These are phyloP conservation scores for Synanthedon formicaeformis DNA, from an alignment of 2,888 invertebrate genomes.

Conservation along the genomic window DNA sequence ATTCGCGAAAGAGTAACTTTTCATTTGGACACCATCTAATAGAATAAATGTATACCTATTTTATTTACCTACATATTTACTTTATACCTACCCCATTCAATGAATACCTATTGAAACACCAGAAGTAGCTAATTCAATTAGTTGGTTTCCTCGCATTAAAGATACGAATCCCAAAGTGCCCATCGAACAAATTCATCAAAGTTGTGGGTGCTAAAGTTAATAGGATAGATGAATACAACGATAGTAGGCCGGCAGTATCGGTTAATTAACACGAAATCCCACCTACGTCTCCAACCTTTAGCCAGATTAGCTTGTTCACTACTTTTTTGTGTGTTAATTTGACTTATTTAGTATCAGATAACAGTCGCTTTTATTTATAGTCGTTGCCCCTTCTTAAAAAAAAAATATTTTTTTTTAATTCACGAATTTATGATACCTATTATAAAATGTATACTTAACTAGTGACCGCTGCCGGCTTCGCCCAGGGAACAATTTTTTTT, in stretches of 20 bases:
- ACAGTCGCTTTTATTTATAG: background rate
- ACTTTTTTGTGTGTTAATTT: background rate
- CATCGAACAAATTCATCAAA: background rate
- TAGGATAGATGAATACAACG: constrained; percentile 27
- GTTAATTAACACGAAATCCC: constrained; percentile 19
- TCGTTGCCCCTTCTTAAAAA: background rate
- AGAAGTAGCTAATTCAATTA: no score
- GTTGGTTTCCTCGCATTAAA: no score
- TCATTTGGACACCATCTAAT: no score
- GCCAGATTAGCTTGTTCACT: background rate
- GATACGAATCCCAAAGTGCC: background rate
- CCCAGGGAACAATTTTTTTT: no score
- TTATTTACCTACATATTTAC: no score
- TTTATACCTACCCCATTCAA: no score
- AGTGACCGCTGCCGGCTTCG: no score
- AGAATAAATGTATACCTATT: no score
- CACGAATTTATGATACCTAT: no score
- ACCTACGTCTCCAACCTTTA: background rate
- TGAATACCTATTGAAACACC: no score
- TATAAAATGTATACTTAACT: no score
- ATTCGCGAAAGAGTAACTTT: no score
- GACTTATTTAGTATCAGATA: background rate
- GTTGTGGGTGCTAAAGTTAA: constrained; percentile 12
- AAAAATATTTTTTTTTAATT: background rate
- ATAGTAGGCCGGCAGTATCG: constrained; percentile 14